phyloP scores from a whole-genome alignment of 2,888 invertebrate genomes.

The Agapostemon virescens region DNA sequence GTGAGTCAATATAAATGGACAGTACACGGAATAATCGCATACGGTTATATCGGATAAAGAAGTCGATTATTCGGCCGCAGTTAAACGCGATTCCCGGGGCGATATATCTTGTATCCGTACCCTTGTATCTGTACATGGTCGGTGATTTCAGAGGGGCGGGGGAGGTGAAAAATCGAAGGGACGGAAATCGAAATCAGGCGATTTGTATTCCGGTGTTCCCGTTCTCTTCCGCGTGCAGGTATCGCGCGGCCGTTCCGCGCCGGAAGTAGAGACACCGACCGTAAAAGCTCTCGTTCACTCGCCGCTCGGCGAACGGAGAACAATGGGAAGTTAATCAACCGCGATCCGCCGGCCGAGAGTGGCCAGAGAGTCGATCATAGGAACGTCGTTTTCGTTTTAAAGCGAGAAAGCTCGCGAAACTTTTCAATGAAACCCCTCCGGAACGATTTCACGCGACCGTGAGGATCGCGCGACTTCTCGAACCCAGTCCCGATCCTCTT shows the following conservation, averaged over 20 bases:
- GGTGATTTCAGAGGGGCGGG: conserved; percentile 17
- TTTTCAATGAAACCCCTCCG: conserved; percentile 33
- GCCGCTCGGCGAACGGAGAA: conserved; percentile 18
- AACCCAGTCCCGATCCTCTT: not conserved
- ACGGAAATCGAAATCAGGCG: conserved; percentile 39
- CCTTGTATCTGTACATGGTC: conserved; percentile 18
- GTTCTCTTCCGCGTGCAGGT: not conserved
- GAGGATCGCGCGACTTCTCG: conserved; percentile 19
- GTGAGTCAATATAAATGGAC: not conserved
- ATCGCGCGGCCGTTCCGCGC: conserved; percentile 12
- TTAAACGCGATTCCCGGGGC: not conserved
- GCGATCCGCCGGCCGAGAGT: conserved; percentile 6
- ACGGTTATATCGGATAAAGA: not conserved
- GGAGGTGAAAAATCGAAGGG: conserved; percentile 27
- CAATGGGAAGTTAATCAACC: conserved; percentile 45
- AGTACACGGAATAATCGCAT: not conserved
- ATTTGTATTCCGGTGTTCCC: conserved; percentile 49
- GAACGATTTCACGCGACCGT: conserved; percentile 17
- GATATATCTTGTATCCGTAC: conserved; percentile 10
- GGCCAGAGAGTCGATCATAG: conserved; percentile 1
- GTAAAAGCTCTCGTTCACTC: conserved; percentile 42
- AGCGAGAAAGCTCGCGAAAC: conserved; percentile 38
- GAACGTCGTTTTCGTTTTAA: conserved; percentile 54
- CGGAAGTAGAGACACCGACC: conserved; percentile 24
- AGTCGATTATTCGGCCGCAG: not conserved